phyloP scores from a whole-genome alignment of 2,888 invertebrate species.

The Thera obeliscata region DNA sequence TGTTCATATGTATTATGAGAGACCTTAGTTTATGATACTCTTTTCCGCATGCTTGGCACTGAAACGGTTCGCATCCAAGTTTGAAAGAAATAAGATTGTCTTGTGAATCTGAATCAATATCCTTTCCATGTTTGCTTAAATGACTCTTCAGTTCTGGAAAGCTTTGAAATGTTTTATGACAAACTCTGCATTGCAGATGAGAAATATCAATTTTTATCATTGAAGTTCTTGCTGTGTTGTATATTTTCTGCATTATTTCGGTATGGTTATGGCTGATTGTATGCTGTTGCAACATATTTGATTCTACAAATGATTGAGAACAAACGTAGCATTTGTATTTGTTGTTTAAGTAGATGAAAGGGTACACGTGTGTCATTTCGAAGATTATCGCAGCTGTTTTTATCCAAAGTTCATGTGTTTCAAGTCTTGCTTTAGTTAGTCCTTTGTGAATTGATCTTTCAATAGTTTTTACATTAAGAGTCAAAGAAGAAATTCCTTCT shows the following conservation, averaged over 20 bases:
- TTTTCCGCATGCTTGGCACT: conserved; percentile 68
- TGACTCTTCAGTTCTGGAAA: conserved; percentile 61
- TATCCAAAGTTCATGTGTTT: conserved; percentile 53
- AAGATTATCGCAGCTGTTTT: conserved; percentile 64
- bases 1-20: conserved; percentile 72
- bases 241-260: conserved; percentile 57
- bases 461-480: conserved; percentile 53
- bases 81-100: conserved; percentile 73
- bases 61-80: conserved; percentile 56
- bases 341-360: conserved; percentile 63
- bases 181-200: conserved; percentile 64
- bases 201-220: conserved; percentile 68
- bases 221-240: conserved; percentile 58
- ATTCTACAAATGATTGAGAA: conserved; percentile 55
- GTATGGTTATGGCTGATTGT: conserved; percentile 50
- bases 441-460: conserved; percentile 37
- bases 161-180: conserved; percentile 47
- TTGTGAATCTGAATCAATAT: conserved; percentile 53
- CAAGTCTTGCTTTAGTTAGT: conserved; percentile 36
- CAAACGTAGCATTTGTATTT: conserved; percentile 73
- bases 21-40: conserved; percentile 60
- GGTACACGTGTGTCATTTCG: conserved; percentile 65
- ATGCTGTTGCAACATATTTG: conserved; percentile 57
- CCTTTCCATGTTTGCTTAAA: conserved; percentile 60
- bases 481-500: conserved; percentile 43